These are phyloP conservation scores for Pterobdella sp. DNA, from an alignment of 2,888 invertebrate genomes.

Conservation along the genomic window DNA sequence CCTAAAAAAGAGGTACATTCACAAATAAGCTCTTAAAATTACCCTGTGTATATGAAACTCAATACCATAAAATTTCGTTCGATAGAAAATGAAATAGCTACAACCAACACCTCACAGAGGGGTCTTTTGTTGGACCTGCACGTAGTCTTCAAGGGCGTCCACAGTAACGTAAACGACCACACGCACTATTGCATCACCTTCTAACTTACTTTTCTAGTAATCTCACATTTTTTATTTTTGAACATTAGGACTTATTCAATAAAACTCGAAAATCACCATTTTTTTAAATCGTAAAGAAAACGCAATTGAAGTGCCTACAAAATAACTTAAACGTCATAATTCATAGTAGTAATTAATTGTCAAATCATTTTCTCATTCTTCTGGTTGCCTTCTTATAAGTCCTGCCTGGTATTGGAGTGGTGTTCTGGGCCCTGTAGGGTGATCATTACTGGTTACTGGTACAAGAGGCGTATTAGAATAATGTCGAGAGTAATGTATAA, in stretches of 20 bases:
- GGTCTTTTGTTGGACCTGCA: neutral
- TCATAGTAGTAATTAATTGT: neutral
- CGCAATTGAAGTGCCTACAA: neutral
- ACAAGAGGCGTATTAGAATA: no score
- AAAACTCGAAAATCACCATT: neutral
- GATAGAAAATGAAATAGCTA: no score
- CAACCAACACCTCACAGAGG: neutral
- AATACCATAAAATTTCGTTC: no score
- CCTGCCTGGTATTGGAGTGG: neutral
- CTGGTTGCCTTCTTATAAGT: constrained; percentile 9
- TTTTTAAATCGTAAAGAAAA: neutral
- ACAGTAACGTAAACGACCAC: neutral
- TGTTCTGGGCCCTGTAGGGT: neutral
- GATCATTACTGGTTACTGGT: neutral
- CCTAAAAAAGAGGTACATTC: neutral
- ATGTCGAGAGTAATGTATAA: neutral
- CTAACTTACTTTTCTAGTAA: neutral
- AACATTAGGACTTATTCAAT: neutral
- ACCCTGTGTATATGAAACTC: no score
- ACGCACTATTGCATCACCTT: constrained; percentile 6
- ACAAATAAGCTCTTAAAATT: neutral
- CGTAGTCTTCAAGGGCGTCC: neutral
- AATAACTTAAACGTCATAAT: neutral
- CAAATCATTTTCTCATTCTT: constrained; percentile 6
- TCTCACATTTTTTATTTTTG: neutral